phyloP scores from a whole-genome alignment of 2,113 vertebrate genomes.

The Philantomba maxwellii region DNA sequence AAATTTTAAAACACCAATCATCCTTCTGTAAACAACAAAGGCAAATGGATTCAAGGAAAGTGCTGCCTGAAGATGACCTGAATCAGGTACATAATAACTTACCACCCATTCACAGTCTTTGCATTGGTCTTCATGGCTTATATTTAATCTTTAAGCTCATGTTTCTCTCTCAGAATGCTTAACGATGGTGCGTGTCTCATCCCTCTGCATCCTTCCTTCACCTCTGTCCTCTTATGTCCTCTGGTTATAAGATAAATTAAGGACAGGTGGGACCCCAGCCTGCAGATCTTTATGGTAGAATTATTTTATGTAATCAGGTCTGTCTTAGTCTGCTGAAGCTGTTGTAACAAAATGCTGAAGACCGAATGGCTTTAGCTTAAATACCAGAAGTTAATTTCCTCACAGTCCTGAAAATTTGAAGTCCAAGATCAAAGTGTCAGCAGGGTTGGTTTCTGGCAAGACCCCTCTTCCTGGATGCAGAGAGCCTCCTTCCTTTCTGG shows the following conservation, averaged over 20 bases:
- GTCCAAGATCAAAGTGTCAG: neutral
- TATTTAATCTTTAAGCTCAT: neutral
- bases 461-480: neutral
- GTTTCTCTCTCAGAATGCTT: neutral
- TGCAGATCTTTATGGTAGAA: neutral
- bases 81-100: neutral
- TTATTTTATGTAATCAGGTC: neutral
- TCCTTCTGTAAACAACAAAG: conserved; percentile 3
- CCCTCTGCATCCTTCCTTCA: neutral
- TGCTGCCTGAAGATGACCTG: neutral
- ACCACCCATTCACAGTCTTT: neutral
- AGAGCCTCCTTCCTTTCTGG: neutral
- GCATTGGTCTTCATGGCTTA: neutral
- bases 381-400: neutral
- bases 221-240: neutral
- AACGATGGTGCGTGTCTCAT: neutral
- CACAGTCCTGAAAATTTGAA: neutral
- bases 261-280: neutral
- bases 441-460: neutral
- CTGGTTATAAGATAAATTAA: neutral
- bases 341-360: neutral
- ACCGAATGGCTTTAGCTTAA: neutral
- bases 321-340: neutral
- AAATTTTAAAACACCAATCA: conserved; percentile 10
- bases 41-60: neutral